Base-by-base conservation (phyloP, 1,140 invertebrate genomes). In the Anoplophora glabripennis region DNA sequence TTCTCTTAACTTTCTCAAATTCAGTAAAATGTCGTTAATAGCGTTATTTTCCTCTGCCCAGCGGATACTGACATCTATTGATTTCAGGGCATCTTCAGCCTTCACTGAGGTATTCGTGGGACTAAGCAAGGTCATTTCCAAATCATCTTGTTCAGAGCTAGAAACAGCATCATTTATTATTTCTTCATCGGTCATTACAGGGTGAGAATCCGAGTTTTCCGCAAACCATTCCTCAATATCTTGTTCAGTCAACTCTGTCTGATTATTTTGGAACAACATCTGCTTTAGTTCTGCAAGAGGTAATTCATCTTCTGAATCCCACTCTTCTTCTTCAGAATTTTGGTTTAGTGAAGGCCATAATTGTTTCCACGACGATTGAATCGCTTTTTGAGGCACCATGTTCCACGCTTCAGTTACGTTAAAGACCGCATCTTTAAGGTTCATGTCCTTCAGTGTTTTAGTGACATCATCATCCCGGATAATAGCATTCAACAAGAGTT, bases 41-140 rank as follows among this genome's bases (percentile, higher is more conserved):
- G 68, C 60, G 61, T 60, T 60, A 61, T 72, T 70, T 72, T 70
- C 64, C 67, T 69, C 66, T 64, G 64, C 61, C 64, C 66, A 70
- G 65, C 59, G 65, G 64, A 70, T 64, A 61, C 66, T 28, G 21
- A 28, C 21, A 70, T 38, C 48, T 69, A 63, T 63, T 69, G 65
- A 70, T 28, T 28, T 28, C 21, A 28, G 21, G 21, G 21, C 21
- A 28, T 28, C 21, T 28, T 28, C 21, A 28, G 21, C 21, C 21
- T 28, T 28, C 21, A 28, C 21, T 28, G 21, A 69, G 67, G 64
- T 28, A 5, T 28, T 28, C 21, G 21, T 28, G 21, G 21, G 21
- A 28, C 21, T 28, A 28, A 28, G 21, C 21, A 28, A 28, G 21
- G 21, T 28, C 21, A 28, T 28, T 28, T 28, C 21, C 5, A 28